Evolutionary conservation across 1,140 invertebrate species (phyloP), one percentile per base, ranked within the genome.

Genomic region (Zaprionus ornatus): DNA sequence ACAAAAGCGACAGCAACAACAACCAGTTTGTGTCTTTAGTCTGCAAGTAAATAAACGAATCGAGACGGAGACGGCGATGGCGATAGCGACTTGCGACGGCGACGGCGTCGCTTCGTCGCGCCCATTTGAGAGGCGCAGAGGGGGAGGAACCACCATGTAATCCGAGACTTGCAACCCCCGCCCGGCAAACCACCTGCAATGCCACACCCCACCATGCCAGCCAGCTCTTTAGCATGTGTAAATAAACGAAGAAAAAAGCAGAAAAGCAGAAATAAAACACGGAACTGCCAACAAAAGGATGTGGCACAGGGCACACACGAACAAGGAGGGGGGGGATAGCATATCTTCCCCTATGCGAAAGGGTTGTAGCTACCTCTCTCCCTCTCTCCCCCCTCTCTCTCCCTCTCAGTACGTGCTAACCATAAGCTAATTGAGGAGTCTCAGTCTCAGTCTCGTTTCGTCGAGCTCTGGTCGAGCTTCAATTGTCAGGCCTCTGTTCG

Each of bases 341-440:
- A 63, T 69, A 74, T 56, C 65, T 65, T 13, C 45, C 27, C 77
- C 78, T 72, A 73, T 77, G 45, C 50, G 48, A 50, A 77, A 42
- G 77, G 77, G 77, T 69, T 68, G 77, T 42, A 61, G n/a, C 52
- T 62, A 19, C 35, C 0, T 7, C 37, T 40, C 37, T 40, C 9
- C 7, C 40, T 17, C 2, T 15, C 40, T 9, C 37, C 5, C 15
- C 40, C 7, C 40, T 17, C n/a, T 9, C 12, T 37, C 35, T 15
- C 35, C 13, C 35, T 1, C 7, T 45, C 40, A 17, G 29, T 59
- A 37, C 45, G 45, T 48, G 32, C 23, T 40, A 52, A 35, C 57
- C 50, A 57, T 64, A 74, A 74, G 84, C 83, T 86, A 86, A 86
- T 86, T 86, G 83, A 80, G 68, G 65, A 68, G 50, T 57, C 72